Evolutionary conservation across 2,113 vertebrate species (phyloP), one percentile per base, ranked within the genome.

Genomic region (Loxodonta africana): DNA sequence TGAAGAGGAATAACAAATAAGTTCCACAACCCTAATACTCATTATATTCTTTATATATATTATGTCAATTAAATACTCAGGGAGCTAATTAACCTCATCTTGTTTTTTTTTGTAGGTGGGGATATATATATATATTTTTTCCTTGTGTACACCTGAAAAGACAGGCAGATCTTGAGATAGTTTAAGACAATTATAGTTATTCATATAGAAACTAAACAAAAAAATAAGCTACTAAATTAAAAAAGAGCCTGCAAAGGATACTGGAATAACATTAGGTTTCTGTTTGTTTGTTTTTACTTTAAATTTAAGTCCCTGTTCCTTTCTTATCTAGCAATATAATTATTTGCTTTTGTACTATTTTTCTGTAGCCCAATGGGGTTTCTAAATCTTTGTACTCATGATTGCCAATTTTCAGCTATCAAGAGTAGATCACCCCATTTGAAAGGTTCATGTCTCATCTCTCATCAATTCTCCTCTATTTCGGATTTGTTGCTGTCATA

Each of bases 401-500:
- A 53, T 53, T 81, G 28, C 30, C 41, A 73, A 6, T 69, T 97
- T 97, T 94, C 80, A 96, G 23, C 95, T 81, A 62, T 63, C 28
- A 2, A 94, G 77, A 62, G 30, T 57, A 26, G 48, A 74, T 21
- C 12, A 71, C 83, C 37, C 33, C 12, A 46, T 92, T 67, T 88
- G 83, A 87, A 92, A 94, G 80, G 0, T 15, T 91, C 85, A 97
- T 91, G 91, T 97, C 76, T 97, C 80, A 88, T 91, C 81, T 85
- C 93, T 96, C 85, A 97, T 97, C 97, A 95, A 94, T 98, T 97
- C 76, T 95, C 90, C 92, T 97, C 88, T 97, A 90, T 93, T 97
- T 92, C 14, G 87, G 81, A 95, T 85, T 81, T 96, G 51, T 96
- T 97, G 92, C 94, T 98, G 96, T 98, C 95, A 93, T 88, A 97